Conservation (phyloP, 2,113 vertebrate species). For the Seriola dumerili region DNA sequence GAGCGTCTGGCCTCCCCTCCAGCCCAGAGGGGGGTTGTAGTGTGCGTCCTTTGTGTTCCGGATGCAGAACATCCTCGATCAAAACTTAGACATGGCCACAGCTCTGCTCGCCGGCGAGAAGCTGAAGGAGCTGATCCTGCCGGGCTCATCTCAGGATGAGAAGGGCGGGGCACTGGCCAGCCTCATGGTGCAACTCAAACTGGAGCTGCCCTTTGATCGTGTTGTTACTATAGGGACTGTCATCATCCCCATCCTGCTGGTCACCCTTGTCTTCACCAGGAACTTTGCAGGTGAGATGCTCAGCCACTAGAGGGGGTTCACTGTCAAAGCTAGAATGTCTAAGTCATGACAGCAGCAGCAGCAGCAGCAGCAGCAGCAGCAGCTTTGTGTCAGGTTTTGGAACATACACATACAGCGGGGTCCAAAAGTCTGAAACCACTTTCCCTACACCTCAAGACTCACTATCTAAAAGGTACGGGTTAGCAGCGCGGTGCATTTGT, state of each 20-base stretch:
- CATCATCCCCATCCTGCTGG: constrained; percentile 97
- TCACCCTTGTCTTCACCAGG: constrained; percentile 98
- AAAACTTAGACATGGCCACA: constrained; percentile 99
- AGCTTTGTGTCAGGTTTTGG: neutral
- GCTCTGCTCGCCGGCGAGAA: constrained; percentile 98
- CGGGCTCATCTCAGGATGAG: constrained; percentile 95
- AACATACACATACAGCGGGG: neutral
- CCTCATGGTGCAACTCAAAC: constrained; percentile 95
- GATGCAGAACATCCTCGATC: constrained; percentile 98
- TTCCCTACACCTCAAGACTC: neutral
- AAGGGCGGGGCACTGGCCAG: constrained; percentile 91
- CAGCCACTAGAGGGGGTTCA: constrained; percentile 43
- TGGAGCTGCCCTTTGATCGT: constrained; percentile 97
- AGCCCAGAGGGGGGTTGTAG: constrained; percentile 49
- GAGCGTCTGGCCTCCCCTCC: constrained; percentile 35
- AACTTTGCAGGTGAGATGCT: constrained; percentile 97
- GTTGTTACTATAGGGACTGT: constrained; percentile 98
- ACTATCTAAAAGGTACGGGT: neutral
- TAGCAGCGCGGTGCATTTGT: neutral
- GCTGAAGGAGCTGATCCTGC: constrained; percentile 98
- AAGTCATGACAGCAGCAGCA: neutral
- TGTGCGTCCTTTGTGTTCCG: constrained; percentile 60
- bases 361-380: no score
- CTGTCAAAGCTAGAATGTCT: neutral
- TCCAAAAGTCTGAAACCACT: no score